Evolutionary conservation across 2,888 invertebrate genomes (phyloP), one percentile per base, ranked within the genome.

Genomic region (Perizoma flavofasciatum): DNA sequence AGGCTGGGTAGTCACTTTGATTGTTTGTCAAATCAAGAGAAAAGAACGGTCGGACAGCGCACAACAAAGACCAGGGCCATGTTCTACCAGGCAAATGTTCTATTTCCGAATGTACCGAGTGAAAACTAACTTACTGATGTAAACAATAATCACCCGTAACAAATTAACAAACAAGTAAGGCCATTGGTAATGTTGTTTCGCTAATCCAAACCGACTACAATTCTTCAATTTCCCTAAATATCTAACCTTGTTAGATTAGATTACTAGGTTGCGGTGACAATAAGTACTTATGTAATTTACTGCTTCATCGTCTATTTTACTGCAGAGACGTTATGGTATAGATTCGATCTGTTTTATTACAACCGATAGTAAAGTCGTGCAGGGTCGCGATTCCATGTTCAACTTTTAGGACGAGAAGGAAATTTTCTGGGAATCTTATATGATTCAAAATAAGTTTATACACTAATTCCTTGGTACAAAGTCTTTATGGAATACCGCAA

Each of bases 211-310:
- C 44, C 7, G 11, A 39, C 10, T 10, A 46, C 39, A 32, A 32
- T 37, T 53, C 34, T 32, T 40, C 5, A 3, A 44, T 45, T 22
- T 40, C 34, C 40, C 40, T 44, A 41, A 49, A 58, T 57, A 47
- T 44, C 49, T 54, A 55, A 50, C 40, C 22, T 35, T 34, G n/a
- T 56, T 56, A n/a, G n/a, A n/a, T 49, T 55, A n/a, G n/a, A 49
- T 49, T 39, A 45, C 52, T 22, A 48, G 61, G 49, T 61, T 44
- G 54, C 49, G 43, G 9, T 10, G 57, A 57, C 49, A 56, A 11
- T 61, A 49, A 61, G 46, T 57, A 47, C 57, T 44, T 50, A 50
- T 40, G 50, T 57, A 51, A 55, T 61, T 51, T 57, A 61, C 53
- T 43, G 33, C 40, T 33, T 46, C 35, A 11, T 9, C 37, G 37